phyloP scores from a whole-genome alignment of 2,113 vertebrate genomes.

The Oreochromis tanganicae region DNA sequence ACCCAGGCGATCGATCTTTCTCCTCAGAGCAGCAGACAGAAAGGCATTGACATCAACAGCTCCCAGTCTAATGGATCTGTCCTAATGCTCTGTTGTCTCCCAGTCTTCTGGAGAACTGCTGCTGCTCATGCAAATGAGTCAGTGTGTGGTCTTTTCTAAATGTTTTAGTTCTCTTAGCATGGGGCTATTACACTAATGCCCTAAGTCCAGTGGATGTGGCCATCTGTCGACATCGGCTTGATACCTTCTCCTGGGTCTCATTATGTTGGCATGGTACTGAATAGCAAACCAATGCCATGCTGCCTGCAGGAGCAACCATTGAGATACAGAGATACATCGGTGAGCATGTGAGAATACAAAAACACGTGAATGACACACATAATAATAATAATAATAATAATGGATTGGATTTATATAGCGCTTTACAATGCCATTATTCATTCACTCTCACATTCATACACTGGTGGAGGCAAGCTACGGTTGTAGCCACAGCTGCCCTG shows the following conservation, averaged over 20 bases:
- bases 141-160: constrained; percentile 19
- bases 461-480: too few species aligned
- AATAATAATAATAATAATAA: too few species aligned
- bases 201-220: constrained; percentile 11
- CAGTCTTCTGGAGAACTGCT: background rate
- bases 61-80: background rate
- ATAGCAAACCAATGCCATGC: constrained; percentile 32
- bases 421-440: too few species aligned
- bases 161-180: constrained; percentile 9
- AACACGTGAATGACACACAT: background rate
- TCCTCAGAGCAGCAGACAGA: background rate
- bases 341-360: background rate
- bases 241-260: constrained; percentile 30
- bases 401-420: too few species aligned
- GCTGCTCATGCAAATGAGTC: background rate
- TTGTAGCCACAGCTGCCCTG: too few species aligned
- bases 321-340: background rate
- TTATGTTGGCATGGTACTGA: constrained; percentile 27
- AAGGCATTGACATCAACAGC: background rate
- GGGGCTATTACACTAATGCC: background rate
- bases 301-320: background rate
- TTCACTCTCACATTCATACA: too few species aligned
- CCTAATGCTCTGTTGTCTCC: constrained; percentile 5
- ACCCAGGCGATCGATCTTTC: background rate
- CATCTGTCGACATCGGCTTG: constrained; percentile 25